These are phyloP conservation scores for Xestia rhomboidea DNA, from an alignment of 2,888 invertebrate species.

Conservation along the genomic window DNA sequence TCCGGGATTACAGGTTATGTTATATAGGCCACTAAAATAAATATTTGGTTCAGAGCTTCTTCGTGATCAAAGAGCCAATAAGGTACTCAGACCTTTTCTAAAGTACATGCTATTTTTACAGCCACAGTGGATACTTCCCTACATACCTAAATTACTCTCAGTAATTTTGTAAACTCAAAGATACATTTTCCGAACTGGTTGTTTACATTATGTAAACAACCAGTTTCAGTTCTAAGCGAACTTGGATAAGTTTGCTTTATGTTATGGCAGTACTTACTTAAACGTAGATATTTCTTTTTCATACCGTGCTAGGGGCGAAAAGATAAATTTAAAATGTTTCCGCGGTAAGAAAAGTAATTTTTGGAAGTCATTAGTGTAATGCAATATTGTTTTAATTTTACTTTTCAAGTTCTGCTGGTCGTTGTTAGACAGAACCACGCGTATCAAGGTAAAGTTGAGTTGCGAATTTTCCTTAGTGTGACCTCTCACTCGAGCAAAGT, in stretches of 20 bases:
- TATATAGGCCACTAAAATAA: not conserved
- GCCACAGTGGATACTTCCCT: not conserved
- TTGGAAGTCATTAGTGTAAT: constrained; percentile 29
- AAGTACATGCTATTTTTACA: not conserved
- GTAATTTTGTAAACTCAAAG: not conserved
- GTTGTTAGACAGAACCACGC: not conserved
- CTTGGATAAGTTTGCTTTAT: constrained; percentile 35
- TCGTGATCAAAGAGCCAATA: too few species aligned
- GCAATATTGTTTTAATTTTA: not conserved
- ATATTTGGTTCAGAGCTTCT: too few species aligned
- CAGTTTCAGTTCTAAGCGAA: constrained; percentile 15
- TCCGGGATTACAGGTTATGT: too few species aligned
- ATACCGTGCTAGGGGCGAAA: constrained; percentile 4
- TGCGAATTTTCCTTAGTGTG: not conserved
- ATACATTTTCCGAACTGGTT: constrained; percentile 16
- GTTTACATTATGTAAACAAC: constrained; percentile 32
- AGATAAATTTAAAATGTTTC: constrained; percentile 12
- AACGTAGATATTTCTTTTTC: constrained; percentile 23
- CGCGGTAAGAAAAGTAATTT: not conserved
- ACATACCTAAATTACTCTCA: not conserved
- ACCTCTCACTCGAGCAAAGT: too few species aligned
- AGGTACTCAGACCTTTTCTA: not conserved
- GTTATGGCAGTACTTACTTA: constrained; percentile 12
- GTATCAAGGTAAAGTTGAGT: not conserved
- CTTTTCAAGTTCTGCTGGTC: not conserved